Base-by-base conservation (phyloP, 2,888 invertebrate species). In the Harpagoxenus sublaevis region DNA sequence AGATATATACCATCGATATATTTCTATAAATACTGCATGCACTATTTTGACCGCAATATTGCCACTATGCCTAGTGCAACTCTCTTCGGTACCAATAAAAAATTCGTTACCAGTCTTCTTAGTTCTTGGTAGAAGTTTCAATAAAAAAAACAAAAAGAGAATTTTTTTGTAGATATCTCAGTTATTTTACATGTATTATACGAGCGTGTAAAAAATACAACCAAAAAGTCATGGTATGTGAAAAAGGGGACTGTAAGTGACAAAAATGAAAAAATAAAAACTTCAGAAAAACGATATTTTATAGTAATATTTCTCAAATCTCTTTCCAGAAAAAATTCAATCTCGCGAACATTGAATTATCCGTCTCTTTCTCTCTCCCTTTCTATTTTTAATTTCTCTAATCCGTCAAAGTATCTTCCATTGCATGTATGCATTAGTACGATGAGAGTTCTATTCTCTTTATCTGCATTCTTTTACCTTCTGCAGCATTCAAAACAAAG, bases 81-180 rank as follows among this genome's bases (percentile, higher is more conserved):
- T 60, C 73, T 60, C 18, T 57, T 42, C 42, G 28, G 6, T 60
- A 74, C 60, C 28, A 74, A 74, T 74, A 74, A 74, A 74, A 60
- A 74, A 28, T 74, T 28, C 10, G 57, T 74, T 42, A 28, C 42
- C 42, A 39, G 3, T 35, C 39, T 55, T 73, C 39, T 73, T 39
- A 5, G 18, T 55, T 73, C 39, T 73, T 39, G 10, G 18, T 18
- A 71, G 18, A 73, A 57, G 31, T 57, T 57, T 73, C 2, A 39
- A 53, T 55, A 73, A 73, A 55, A 55, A 73, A 12, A 55, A 70
- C 2, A 6, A 55, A 39, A 73, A 73, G 0, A 0, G 6, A 6
- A 39, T 15, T 12, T 39, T 73, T 42, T 23, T 6, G 0, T 55
- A 39, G 39, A 23, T 73, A 73, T 42, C 9, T 55, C 1, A 15